Percentiles rank a stretch among this genome's conserved stretches.
Evolutionary conservation across 2,797 vertebrate genomes (phyloP).

Genomic region (Rhinoraja longicauda): DNA sequence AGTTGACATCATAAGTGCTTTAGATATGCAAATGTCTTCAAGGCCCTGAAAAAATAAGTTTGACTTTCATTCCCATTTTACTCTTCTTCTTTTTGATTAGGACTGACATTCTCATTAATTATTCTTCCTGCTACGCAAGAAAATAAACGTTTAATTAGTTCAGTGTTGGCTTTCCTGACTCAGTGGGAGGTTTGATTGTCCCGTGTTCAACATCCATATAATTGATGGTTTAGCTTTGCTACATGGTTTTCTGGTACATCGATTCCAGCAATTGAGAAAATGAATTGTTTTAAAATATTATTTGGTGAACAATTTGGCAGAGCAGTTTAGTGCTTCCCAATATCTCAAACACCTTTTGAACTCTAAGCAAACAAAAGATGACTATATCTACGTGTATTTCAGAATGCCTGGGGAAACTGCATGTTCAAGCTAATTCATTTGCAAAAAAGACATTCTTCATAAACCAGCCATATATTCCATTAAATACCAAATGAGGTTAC

Average conservation of each 20-base stretch:
- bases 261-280: not conserved
- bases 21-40: not conserved
- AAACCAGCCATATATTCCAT: not conserved
- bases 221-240: constrained; percentile 16
- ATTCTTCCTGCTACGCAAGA: constrained; percentile 9
- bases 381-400: not conserved
- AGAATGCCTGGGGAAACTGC: not conserved
- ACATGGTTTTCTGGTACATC: not conserved
- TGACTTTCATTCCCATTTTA: constrained; percentile 1
- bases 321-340: not conserved
- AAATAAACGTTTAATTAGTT: constrained; percentile 31
- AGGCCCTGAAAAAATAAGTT: not conserved
- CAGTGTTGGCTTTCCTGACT: constrained; percentile 2
- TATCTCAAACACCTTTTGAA: not conserved
- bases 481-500: not conserved
- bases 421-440: not conserved
- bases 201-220: constrained; percentile 15
- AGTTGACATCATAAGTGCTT: not conserved
- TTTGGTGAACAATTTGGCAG: constrained; percentile 1
- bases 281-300: not conserved
- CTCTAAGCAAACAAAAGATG: not conserved
- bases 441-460: not conserved
- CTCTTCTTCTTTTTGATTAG: constrained; percentile 25
- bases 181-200: constrained; percentile 14
- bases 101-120: constrained; percentile 29